Percentiles rank a stretch among this genome's conserved stretches.
Evolutionary conservation across 2,113 vertebrate genomes (phyloP).

Genomic region (Bubo scandiacus): DNA sequence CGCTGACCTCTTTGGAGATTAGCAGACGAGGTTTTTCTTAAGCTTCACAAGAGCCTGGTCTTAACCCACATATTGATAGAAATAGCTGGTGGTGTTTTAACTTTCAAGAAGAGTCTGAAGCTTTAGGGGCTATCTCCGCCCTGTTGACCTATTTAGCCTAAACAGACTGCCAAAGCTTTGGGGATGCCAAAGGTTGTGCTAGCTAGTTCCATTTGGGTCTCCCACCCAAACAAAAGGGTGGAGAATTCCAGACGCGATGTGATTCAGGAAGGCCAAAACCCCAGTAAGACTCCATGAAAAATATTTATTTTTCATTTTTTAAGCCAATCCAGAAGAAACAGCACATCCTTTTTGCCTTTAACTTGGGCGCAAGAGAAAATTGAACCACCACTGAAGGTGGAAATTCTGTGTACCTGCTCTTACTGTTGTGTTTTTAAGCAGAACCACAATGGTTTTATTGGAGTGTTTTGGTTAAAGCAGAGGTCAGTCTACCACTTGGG

Average conservation of each 20-base stretch:
- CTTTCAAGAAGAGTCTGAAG: conserved; percentile 34
- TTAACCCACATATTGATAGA: background rate
- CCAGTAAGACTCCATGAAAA: conserved; percentile 33
- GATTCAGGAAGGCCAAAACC: background rate
- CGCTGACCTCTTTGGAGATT: background rate
- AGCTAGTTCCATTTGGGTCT: conserved; percentile 8
- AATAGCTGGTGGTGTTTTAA: conserved; percentile 22
- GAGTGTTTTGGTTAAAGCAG: background rate
- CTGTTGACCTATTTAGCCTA: conserved; percentile 33
- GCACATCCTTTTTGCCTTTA: conserved; percentile 25
- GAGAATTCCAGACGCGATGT: conserved; percentile 10
- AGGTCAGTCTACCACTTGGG: background rate
- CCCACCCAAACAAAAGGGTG: conserved; percentile 37
- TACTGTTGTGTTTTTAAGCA: background rate
- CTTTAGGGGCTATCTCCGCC: conserved; percentile 2
- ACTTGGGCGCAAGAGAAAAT: background rate
- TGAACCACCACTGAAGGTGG: background rate
- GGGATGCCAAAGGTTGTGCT: background rate
- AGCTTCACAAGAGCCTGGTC: background rate
- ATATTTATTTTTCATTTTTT: conserved; percentile 37
- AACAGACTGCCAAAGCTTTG: conserved; percentile 18
- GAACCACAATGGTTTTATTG: background rate
- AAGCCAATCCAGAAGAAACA: conserved; percentile 24
- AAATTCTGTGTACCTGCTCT: background rate
- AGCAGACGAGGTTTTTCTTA: background rate